phyloP scores from a whole-genome alignment of 2,888 invertebrate species.

The Drosophila nr. perissopoda region DNA sequence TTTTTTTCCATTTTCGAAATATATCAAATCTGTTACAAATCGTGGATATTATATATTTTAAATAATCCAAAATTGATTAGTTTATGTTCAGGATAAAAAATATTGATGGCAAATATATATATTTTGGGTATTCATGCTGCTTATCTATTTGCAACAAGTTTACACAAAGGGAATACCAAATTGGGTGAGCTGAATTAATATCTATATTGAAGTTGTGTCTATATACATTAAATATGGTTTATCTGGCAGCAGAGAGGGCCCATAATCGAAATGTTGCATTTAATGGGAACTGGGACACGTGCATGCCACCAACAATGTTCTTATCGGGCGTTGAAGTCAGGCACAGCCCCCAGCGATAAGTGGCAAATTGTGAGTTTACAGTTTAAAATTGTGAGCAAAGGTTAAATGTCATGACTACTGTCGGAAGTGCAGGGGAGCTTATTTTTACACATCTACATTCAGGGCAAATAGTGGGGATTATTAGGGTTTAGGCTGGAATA shows the following conservation, averaged over 20 bases:
- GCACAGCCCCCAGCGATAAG: conserved; percentile 19
- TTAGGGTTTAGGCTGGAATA: conserved; percentile 60
- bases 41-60: too few relatives aligned
- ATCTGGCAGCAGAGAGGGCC: neutral
- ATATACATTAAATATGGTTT: neutral
- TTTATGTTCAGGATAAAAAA: neutral
- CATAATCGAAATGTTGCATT: neutral
- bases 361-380: neutral
- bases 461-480: conserved; percentile 74
- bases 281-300: conserved; percentile 6
- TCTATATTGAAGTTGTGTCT: neutral
- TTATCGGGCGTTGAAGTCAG: conserved; percentile 14
- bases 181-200: neutral
- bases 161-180: neutral
- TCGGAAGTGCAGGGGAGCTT: conserved; percentile 6
- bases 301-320: neutral
- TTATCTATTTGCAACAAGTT: neutral
- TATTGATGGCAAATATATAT: neutral
- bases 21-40: neutral
- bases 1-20: neutral
- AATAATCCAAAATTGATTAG: neutral
- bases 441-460: conserved; percentile 16
- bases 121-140: neutral
- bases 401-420: conserved; percentile 52
- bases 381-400: conserved; percentile 24